Evolutionary conservation across 2,888 invertebrate genomes (phyloP).

Genomic region (Amorpha juglandis): DNA sequence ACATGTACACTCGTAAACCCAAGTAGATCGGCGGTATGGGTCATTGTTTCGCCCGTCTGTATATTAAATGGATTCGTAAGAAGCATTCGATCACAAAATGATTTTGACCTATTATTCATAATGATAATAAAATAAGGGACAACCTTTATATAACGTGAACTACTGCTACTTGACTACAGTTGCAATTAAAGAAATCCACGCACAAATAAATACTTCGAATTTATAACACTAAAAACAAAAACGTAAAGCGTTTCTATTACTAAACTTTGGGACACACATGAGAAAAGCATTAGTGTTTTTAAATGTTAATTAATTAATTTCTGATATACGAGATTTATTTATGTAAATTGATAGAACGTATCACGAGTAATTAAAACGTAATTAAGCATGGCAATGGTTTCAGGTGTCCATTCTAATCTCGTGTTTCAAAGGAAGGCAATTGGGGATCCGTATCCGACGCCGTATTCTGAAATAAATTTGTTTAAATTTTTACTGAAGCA

Average conservation of each 20-base stretch:
- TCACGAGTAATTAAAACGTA: conserved; percentile 63
- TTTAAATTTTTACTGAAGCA: not conserved
- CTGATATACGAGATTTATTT: conserved; percentile 37
- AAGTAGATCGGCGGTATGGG: too few species aligned
- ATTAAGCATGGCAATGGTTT: conserved; percentile 60
- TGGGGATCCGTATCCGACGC: conserved; percentile 27
- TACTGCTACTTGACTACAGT: too few species aligned
- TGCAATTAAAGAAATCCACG: too few species aligned
- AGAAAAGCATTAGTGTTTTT: not conserved
- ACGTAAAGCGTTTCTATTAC: not conserved
- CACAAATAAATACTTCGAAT: too few species aligned
- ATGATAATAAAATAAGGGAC: too few species aligned
- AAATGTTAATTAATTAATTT: not conserved
- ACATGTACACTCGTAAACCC: too few species aligned
- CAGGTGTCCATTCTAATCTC: conserved; percentile 67
- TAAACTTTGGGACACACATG: not conserved
- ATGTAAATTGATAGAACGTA: conserved; percentile 46
- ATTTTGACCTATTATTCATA: too few species aligned
- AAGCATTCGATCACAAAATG: too few species aligned
- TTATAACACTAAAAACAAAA: not conserved
- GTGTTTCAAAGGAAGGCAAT: conserved; percentile 46
- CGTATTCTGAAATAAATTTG: conserved; percentile 20
- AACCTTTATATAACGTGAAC: too few species aligned
- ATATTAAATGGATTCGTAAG: too few species aligned
- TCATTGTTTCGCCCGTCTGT: too few species aligned